Base-by-base conservation (phyloP, 92 coral and sea anemone species). In the Desmophyllum pertusum region DNA sequence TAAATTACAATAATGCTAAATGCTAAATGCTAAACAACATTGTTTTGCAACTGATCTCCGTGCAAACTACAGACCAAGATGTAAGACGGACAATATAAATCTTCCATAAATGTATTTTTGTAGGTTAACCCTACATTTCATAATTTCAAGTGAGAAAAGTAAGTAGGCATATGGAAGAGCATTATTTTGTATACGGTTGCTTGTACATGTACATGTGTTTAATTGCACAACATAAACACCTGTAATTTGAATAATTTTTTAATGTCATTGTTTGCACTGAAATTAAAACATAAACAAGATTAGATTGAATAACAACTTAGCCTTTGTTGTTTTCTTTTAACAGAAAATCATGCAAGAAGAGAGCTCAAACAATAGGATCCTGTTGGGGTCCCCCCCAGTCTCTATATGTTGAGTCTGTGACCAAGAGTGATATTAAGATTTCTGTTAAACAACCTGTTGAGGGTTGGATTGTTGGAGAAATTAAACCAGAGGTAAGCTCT, bases 311-410 rank as follows among this genome's bases (percentile, higher is more conserved):
- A 59, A 27, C 10, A 8, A 0, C 30, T 7, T 8, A 59, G 53
- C 53, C 17, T 48, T 27, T 59, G 3, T 59, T 23, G 1, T 55
- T 48, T 11, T 10, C n/a, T 6, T 63, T 85, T 53, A 33, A 46
- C 70, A 92, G 95, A 92, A 83, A 80, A 45, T 92, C 36, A 69
- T 59, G 38, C 55, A 83, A 72, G 88, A 84, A 23, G 96, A 93
- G 55, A 68, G 30, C 41, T 72, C 80, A 4, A 69, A 46, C 35
- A 86, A 81, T 1, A 88, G 86, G 35, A 73, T 15, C 29, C 64
- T 87, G 5, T 68, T 87, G 51, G n/a, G 82, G 87, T 17, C 78
- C 90, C 52, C 76, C 73, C 0, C 88, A 84, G 61, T 50, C 86
- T 19, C 15, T 93, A 11, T 55, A 87, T 39, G 73, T 91, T 25